phyloP scores from a whole-genome alignment of 2,113 vertebrate species.

The Datnioides undecimradiatus region DNA sequence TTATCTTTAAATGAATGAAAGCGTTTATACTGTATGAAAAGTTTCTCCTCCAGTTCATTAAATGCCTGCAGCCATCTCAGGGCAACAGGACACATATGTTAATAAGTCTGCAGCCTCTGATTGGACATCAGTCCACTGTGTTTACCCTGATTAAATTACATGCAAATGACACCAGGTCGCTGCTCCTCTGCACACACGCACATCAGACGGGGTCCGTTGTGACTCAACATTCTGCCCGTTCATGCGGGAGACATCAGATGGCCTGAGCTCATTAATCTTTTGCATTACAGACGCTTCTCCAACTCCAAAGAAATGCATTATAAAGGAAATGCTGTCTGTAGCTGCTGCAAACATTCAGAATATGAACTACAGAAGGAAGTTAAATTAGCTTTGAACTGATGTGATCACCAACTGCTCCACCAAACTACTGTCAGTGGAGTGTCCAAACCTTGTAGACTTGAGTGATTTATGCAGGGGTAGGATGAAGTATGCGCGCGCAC shows the following conservation, averaged over 20 bases:
- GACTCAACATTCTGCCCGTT: neutral
- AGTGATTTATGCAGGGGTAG: too few relatives aligned
- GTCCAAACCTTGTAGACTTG: too few relatives aligned
- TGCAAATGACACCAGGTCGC: constrained; percentile 5
- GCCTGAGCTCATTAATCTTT: neutral
- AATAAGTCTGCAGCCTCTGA: constrained; percentile 18
- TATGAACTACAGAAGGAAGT: neutral
- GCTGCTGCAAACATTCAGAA: neutral
- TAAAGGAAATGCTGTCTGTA: neutral
- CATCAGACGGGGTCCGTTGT: neutral
- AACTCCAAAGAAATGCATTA: neutral
- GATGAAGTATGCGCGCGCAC: too few relatives aligned
- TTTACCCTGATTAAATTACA: constrained; percentile 18
- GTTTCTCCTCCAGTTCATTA: neutral
- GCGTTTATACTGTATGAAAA: neutral
- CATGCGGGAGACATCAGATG: neutral
- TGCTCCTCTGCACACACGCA: neutral
- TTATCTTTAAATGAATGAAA: neutral
- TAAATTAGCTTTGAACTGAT: neutral
- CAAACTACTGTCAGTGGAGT: too few relatives aligned
- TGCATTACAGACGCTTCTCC: neutral
- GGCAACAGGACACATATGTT: neutral
- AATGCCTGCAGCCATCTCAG: neutral
- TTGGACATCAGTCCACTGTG: neutral
- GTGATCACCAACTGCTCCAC: neutral